Evolutionary conservation across 2,888 invertebrate species (phyloP).

Genomic region (Hydriomena furcata): DNA sequence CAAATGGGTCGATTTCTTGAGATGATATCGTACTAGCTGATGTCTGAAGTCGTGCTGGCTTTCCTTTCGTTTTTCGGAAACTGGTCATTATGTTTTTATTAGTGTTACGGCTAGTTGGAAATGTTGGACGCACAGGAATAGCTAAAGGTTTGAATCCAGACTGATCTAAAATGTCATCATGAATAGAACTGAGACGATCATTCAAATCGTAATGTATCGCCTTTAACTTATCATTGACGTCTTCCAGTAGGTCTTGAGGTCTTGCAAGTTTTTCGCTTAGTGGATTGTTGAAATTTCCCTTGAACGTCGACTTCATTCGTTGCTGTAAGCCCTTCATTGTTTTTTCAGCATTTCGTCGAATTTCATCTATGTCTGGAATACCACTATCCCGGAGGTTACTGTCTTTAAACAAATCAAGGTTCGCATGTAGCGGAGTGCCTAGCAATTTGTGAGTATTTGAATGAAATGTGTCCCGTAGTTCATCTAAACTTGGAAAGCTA

Average conservation of each 20-base stretch:
- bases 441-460: constrained; percentile 36
- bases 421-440: constrained; percentile 38
- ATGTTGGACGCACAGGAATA: constrained; percentile 9
- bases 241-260: constrained; percentile 54
- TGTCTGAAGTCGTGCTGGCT: constrained; percentile 26
- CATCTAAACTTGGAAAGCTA: constrained; percentile 42
- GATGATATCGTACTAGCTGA: constrained; percentile 21
- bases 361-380: constrained; percentile 42
- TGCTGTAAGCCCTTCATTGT: constrained; percentile 52
- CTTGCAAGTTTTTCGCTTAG: constrained; percentile 42
- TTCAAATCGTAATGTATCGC: constrained; percentile 61
- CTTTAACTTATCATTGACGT: constrained; percentile 62
- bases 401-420: constrained; percentile 35
- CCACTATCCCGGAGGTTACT: constrained; percentile 14
- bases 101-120: constrained; percentile 8
- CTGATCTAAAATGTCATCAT: constrained; percentile 50
- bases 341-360: constrained; percentile 50
- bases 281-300: constrained; percentile 30
- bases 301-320: constrained; percentile 48
- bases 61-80: constrained; percentile 22
- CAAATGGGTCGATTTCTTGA: constrained; percentile 16
- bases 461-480: constrained; percentile 29
- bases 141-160: constrained; percentile 37
- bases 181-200: constrained; percentile 58
- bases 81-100: constrained; percentile 23